A percentile compares a stretch with the other conserved stretches of the same genome.
These are phyloP conservation scores for Vandiemenella viatica DNA, from an alignment of 2,888 invertebrate species.

Conservation along the genomic window DNA sequence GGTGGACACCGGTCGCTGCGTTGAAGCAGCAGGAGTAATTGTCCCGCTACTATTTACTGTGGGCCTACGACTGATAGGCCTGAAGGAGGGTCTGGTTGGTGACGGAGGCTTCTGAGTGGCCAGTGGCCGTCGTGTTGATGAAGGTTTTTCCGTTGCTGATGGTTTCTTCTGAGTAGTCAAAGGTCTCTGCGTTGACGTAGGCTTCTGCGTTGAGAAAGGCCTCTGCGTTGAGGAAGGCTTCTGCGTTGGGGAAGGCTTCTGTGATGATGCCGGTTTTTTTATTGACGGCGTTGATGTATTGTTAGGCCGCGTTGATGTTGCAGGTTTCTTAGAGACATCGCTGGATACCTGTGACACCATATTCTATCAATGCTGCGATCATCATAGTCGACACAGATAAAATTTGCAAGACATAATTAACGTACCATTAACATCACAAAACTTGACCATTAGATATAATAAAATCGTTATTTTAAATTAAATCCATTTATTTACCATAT, in stretches of 20 bases:
- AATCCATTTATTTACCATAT: too few relatives aligned
- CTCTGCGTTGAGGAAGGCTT: too few relatives aligned
- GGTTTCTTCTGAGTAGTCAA: not conserved
- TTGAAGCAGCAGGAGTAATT: not conserved
- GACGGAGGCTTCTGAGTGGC: not conserved
- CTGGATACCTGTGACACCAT: too few relatives aligned
- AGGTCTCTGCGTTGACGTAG: not conserved
- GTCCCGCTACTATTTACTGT: not conserved
- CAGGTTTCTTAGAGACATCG: too few relatives aligned
- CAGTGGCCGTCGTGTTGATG: not conserved
- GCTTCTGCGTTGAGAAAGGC: not conserved
- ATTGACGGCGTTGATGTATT: not conserved
- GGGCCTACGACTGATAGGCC: not conserved
- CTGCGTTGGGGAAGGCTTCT: not conserved
- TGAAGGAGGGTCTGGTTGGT: not conserved
- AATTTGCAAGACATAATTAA: too few relatives aligned
- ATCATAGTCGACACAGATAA: too few relatives aligned
- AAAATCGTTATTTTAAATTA: too few relatives aligned
- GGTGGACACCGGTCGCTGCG: conserved; percentile 1
- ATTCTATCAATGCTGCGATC: too few relatives aligned
- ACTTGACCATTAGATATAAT: too few relatives aligned
- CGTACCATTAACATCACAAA: too few relatives aligned
- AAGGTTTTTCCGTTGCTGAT: not conserved
- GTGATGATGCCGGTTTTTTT: not conserved
- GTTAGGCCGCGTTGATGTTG: too few relatives aligned